Evolutionary conservation across 1,140 invertebrate species (phyloP).

Genomic region (Gryllus bimaculatus): DNA sequence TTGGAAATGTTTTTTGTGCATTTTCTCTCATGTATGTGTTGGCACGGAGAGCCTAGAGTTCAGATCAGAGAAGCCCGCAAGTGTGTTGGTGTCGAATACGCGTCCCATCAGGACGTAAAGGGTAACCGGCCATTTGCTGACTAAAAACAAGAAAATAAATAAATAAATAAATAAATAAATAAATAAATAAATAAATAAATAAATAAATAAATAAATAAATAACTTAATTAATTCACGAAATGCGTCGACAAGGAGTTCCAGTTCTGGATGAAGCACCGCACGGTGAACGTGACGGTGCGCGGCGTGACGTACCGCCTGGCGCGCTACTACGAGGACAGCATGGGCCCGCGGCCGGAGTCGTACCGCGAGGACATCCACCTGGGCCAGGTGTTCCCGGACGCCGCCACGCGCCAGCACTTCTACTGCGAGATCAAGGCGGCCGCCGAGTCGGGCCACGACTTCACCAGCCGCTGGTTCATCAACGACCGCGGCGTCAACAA

Average conservation of each 20-base stretch:
- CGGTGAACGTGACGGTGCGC: constrained; percentile 51
- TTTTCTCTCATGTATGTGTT: no score
- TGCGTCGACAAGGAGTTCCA: constrained; percentile 49
- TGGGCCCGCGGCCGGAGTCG: constrained; percentile 77
- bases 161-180: no score
- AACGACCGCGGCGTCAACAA: constrained; percentile 36
- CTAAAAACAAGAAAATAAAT: no score
- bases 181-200: constrained; percentile 6
- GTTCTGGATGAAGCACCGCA: constrained; percentile 67
- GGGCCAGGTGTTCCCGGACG: constrained; percentile 31
- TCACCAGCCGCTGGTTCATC: constrained; percentile 71
- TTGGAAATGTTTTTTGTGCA: no score
- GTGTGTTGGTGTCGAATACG: no score
- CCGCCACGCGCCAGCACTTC: constrained; percentile 40
- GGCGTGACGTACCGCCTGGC: constrained; percentile 52
- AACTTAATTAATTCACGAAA: not conserved
- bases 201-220: not conserved
- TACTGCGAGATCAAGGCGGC: constrained; percentile 64
- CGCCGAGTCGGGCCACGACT: constrained; percentile 83
- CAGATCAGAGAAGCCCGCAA: no score
- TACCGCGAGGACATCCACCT: constrained; percentile 55
- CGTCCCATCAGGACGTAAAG: no score
- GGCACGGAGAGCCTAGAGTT: no score
- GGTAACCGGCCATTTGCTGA: no score
- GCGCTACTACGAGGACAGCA: constrained; percentile 58